These are phyloP conservation scores for Ceratothoa steindachneri DNA, from an alignment of 2,888 invertebrate genomes.

Conservation along the genomic window DNA sequence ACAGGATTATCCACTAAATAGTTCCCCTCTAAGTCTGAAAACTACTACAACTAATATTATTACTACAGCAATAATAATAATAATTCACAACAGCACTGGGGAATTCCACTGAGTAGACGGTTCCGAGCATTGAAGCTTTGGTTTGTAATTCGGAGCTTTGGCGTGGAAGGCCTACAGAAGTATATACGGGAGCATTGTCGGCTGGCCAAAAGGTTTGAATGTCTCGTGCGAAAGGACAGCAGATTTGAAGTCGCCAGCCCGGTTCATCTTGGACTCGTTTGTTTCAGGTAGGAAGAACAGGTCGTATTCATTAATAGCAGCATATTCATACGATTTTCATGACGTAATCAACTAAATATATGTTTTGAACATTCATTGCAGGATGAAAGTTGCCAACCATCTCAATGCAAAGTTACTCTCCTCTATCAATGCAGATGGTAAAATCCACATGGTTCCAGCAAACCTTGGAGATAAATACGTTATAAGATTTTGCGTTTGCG, in stretches of 20 bases:
- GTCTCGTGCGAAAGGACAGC: conserved; percentile 64
- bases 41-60: too few relatives aligned
- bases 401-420: conserved; percentile 87
- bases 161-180: conserved; percentile 84
- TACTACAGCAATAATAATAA: too few relatives aligned
- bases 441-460: conserved; percentile 94
- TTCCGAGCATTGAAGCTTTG: conserved; percentile 94
- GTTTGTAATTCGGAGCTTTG: conserved; percentile 93
- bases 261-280: conserved; percentile 44
- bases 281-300: conserved; percentile 36
- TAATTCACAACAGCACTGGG: conserved; percentile 96
- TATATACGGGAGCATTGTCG: conserved; percentile 88
- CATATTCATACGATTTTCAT: too few relatives aligned
- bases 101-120: conserved; percentile 88
- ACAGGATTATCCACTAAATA: too few relatives aligned
- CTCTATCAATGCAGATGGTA: conserved; percentile 88
- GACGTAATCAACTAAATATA: too few relatives aligned
- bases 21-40: too few relatives aligned
- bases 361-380: too few relatives aligned
- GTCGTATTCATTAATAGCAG: too few relatives aligned
- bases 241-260: conserved; percentile 69
- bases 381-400: conserved; percentile 55
- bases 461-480: conserved; percentile 83
- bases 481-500: conserved; percentile 88
- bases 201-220: conserved; percentile 81